phyloP scores from a whole-genome alignment of 2,113 vertebrate species.

The Centrocercus urophasianus region DNA sequence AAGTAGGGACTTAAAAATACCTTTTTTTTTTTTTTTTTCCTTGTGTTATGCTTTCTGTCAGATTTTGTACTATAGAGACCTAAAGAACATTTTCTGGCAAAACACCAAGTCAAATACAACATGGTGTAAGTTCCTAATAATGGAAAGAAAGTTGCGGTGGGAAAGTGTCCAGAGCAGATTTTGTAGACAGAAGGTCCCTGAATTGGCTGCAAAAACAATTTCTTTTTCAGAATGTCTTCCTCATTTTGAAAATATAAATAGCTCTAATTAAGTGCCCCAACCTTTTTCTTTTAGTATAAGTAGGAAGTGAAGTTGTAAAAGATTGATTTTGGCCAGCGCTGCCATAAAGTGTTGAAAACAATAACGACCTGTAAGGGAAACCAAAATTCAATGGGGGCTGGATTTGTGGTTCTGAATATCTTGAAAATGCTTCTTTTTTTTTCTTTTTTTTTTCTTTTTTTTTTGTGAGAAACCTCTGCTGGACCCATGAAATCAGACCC shows the following conservation, averaged over 20 bases:
- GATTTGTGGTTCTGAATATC: conserved; percentile 33
- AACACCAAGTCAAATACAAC: conserved; percentile 74
- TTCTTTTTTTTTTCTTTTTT: conserved; percentile 30
- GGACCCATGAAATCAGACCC: neutral
- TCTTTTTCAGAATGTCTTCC: conserved; percentile 73
- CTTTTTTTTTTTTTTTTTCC: conserved; percentile 12
- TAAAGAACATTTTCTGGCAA: conserved; percentile 68
- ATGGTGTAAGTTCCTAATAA: conserved; percentile 73
- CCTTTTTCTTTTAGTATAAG: conserved; percentile 27
- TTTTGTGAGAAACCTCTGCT: conserved; percentile 43
- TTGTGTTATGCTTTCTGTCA: conserved; percentile 75
- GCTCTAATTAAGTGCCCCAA: conserved; percentile 65
- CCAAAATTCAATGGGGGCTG: neutral
- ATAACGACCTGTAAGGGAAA: conserved; percentile 39
- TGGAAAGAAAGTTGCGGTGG: conserved; percentile 75
- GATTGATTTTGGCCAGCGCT: conserved; percentile 30
- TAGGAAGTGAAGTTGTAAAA: conserved; percentile 62
- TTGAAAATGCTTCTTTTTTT: conserved; percentile 27
- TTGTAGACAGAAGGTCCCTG: conserved; percentile 64
- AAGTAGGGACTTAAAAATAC: conserved; percentile 69
- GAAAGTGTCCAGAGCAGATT: conserved; percentile 72
- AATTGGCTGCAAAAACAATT: conserved; percentile 74
- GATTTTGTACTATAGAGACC: conserved; percentile 70
- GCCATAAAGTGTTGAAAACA: conserved; percentile 47
- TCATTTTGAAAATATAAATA: conserved; percentile 68